A percentile compares a stretch with the other conserved stretches of the same genome.
phyloP scores from a whole-genome alignment of 2,888 invertebrate genomes.

The Acleris emargana region DNA sequence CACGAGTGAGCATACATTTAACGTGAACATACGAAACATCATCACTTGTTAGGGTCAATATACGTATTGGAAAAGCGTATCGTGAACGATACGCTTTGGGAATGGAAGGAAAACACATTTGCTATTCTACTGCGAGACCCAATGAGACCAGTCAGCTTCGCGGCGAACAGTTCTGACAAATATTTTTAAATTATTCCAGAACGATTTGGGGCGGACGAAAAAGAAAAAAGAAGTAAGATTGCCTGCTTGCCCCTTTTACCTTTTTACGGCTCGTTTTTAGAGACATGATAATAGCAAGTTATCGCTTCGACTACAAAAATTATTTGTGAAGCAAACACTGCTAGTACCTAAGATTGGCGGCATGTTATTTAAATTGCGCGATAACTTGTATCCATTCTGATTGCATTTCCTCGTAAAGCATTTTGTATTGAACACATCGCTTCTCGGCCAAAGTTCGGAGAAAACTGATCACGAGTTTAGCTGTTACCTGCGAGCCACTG shows the following conservation, averaged over 20 bases:
- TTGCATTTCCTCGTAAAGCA: conserved; percentile 64
- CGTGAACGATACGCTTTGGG: too few species aligned
- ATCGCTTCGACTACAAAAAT: conserved; percentile 76
- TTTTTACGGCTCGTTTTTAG: conserved; percentile 82
- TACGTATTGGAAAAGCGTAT: not conserved
- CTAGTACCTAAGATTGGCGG: conserved; percentile 63
- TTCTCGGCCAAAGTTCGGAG: conserved; percentile 70
- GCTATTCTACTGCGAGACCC: not conserved
- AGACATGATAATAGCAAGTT: conserved; percentile 74
- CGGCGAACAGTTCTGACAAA: conserved; percentile 61
- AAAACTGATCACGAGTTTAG: conserved; percentile 63
- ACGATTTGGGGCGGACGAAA: conserved; percentile 98
- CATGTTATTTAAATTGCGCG: conserved; percentile 61
- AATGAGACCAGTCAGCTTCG: conserved; percentile 11
- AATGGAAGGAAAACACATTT: not conserved
- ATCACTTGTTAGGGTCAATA: conserved; percentile 7
- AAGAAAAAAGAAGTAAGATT: conserved; percentile 99
- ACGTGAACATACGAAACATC: conserved; percentile 24
- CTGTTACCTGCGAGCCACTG: conserved; percentile 55
- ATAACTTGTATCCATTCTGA: conserved; percentile 79
- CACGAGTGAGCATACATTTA: conserved; percentile 42
- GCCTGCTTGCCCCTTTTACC: conserved; percentile 85
- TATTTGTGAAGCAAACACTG: conserved; percentile 54
- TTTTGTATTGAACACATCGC: conserved; percentile 77
- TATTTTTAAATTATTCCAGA: conserved; percentile 87